These are phyloP conservation scores for Neodiprion fabricii DNA, from an alignment of 1,140 invertebrate genomes.

Conservation along the genomic window DNA sequence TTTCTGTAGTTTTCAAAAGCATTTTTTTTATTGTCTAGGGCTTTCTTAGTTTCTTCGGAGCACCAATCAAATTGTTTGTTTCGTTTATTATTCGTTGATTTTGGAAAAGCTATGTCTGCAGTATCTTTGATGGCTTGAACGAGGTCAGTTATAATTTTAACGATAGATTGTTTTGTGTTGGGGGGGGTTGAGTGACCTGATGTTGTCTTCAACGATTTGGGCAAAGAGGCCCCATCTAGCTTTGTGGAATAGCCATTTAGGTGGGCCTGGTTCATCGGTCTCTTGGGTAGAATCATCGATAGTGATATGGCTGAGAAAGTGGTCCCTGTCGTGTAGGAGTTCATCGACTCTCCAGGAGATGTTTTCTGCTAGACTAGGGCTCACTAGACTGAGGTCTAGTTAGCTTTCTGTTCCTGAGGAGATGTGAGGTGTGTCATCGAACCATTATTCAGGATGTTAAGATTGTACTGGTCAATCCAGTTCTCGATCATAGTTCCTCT, in stretches of 20 bases:
- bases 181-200: too few species aligned
- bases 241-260: conserved; percentile 37
- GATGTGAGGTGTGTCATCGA: conserved; percentile 39
- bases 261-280: not conserved
- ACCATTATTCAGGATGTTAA: conserved; percentile 39
- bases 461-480: conserved; percentile 30
- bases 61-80: too few species aligned
- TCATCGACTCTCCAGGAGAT: conserved; percentile 35
- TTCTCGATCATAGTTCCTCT: conserved; percentile 38
- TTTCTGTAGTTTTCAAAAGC: conserved; percentile 39
- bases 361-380: conserved; percentile 29
- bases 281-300: conserved; percentile 13
- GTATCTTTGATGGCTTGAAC: too few species aligned
- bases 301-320: conserved; percentile 38
- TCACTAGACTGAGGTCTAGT: conserved; percentile 39
- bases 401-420: conserved; percentile 31
- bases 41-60: conserved; percentile 10
- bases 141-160: too few species aligned
- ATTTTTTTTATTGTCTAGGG: conserved; percentile 39
- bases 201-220: too few species aligned
- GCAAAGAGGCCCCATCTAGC: conserved; percentile 35
- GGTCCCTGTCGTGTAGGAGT: conserved; percentile 41
- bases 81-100: too few species aligned
- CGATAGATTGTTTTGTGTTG: too few species aligned
- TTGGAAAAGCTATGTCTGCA: too few species aligned